phyloP scores from a whole-genome alignment of 2,797 vertebrate genomes.

The Lacerta viridis region DNA sequence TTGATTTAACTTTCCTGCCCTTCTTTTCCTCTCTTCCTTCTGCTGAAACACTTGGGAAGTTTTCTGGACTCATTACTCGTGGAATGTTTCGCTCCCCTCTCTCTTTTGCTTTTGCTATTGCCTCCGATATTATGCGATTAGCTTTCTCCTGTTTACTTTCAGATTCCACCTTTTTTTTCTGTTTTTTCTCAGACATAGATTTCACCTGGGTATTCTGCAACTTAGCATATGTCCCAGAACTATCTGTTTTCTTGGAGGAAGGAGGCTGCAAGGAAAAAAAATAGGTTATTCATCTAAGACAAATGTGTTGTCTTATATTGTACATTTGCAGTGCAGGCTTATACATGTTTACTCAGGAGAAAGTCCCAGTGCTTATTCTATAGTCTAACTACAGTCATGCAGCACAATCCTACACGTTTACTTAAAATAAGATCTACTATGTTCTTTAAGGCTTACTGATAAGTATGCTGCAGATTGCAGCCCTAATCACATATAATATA shows the following conservation, averaged over 20 bases:
- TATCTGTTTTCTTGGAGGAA: conserved; percentile 93
- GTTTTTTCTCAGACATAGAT: conserved; percentile 89
- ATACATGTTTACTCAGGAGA: neutral
- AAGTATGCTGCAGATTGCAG: neutral
- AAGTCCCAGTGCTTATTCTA: neutral
- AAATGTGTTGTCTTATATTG: neutral
- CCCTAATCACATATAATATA: conserved; percentile 33
- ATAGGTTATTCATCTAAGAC: conserved; percentile 20
- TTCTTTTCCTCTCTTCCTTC: conserved; percentile 86
- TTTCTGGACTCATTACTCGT: conserved; percentile 97
- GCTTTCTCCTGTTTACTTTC: conserved; percentile 99
- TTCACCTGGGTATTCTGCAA: conserved; percentile 94
- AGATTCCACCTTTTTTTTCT: conserved; percentile 84
- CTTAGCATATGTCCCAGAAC: conserved; percentile 89
- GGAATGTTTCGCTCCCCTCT: conserved; percentile 98
- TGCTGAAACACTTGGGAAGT: conserved; percentile 93
- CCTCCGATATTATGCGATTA: conserved; percentile 98
- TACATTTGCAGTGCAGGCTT: neutral
- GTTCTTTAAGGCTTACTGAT: neutral
- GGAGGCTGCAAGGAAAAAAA: conserved; percentile 87
- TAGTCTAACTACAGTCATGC: neutral
- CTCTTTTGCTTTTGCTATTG: conserved; percentile 95
- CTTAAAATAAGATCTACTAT: too few species aligned
- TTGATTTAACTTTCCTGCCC: conserved; percentile 83
- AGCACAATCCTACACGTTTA: neutral